phyloP scores from a whole-genome alignment of 2,113 vertebrate species.

The Phyllostomus discolor region DNA sequence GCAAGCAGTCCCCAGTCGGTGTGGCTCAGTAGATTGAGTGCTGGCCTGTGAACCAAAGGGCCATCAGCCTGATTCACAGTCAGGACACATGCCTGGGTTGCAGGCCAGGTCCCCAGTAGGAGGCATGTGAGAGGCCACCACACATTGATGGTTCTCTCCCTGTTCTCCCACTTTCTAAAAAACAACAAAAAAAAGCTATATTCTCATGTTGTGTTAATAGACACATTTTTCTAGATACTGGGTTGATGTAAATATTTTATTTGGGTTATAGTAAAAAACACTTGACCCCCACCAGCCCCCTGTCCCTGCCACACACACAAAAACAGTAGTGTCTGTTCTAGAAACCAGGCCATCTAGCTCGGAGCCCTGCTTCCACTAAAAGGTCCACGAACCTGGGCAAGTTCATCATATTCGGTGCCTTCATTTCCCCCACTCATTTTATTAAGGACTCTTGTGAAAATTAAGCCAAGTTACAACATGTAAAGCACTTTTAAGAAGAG shows the following conservation, averaged over 20 bases:
- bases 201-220: background rate
- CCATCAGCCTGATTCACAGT: no score
- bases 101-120: no score
- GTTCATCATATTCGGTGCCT: background rate
- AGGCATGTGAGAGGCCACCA: no score
- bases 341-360: background rate
- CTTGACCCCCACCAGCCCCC: no score
- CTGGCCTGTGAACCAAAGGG: no score
- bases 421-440: background rate
- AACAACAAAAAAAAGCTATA: no score
- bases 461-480: fast-evolving
- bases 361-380: background rate
- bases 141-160: no score
- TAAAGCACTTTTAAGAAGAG: background rate
- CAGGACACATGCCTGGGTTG: no score
- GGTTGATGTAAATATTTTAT: fast-evolving
- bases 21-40: no score
- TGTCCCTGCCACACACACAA: no score
- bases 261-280: fast-evolving
- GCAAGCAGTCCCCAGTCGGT: no score
- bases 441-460: background rate
- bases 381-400: background rate
- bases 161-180: no score
- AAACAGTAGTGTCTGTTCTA: fast-evolving
- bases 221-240: background rate